Base-by-base conservation (phyloP, 53 echinoderm and acorn worm species). In the Temnopleurus reevesii region DNA sequence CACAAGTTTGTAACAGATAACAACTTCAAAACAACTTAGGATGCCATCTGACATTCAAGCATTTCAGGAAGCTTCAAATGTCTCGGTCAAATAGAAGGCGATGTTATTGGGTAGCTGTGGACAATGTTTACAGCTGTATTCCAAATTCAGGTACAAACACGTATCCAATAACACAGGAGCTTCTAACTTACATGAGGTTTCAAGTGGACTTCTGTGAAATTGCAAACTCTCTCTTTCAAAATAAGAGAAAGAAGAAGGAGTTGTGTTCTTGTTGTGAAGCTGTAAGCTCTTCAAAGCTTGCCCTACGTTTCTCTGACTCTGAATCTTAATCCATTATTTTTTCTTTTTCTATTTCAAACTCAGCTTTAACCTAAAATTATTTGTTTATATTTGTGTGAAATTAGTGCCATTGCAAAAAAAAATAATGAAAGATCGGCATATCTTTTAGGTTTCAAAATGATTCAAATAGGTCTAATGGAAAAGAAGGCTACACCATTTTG, bases 141-240 rank as follows among this genome's bases (percentile, higher is more conserved):
- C 18, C 36, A n/a, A 71, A n/a, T 21, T 71, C n/a, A 41, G n/a
- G 30, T 9, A 38, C 36, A 71, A 71, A 38, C 71, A 71, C 23
- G 71, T 71, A 71, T 71, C 71, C 71, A 41, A 38, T 71, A 21
- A 71, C 71, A 71, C 41, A 12, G 71, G n/a, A n/a, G 23, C 41
- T 36, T 71, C 41, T 6, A 21, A 4, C 36, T 4, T 41, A 71
- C 21, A 36, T 4, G 43, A 71, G 4, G 34, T 71, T 71, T 27
- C 4, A 12, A 8, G 71, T 21, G 41, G 23, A 8, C 71, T 71
- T 8, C n/a, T 5, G 71, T 21, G 71, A 63, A 71, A 71, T 71
- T 21, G 23, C 19, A 41, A 38, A 23, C 71, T 36, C 21, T n/a
- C n/a, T n/a, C n/a, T n/a, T n/a, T n/a, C n/a, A n/a, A n/a, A n/a